Evolutionary conservation across 2,797 vertebrate genomes (phyloP), one percentile per base, ranked within the genome.

Genomic region (Pteronotus mesoamericanus): DNA sequence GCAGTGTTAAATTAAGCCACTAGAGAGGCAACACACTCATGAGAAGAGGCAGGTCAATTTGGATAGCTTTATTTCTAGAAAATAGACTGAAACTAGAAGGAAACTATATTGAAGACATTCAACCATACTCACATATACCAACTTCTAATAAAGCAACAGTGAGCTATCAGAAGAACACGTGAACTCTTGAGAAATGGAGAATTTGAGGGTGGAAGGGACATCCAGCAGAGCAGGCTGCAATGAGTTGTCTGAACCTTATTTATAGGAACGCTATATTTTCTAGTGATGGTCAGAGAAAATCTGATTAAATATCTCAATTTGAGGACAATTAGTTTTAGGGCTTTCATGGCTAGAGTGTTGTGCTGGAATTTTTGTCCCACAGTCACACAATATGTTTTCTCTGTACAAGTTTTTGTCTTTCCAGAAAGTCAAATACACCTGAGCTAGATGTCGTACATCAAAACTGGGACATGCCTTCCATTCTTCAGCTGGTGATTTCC

Each of bases 401-500:
- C 71, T 34, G 51, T 71, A 32, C 37, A 32, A 11, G 51, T 79
- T 86, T 14, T 15, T 44, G 24, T 64, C 46, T 79, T 75, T 46
- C 34, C 37, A 37, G 77, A 77, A 24, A 82, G 71, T 59, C 82
- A 37, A 39, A 16, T 39, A 34, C n/a, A 22, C 16, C 51, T 64
- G 39, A 85, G n/a, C 32, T 11, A 24, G 59, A 84, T 9, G 82
- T 78, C 26, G 0, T 7, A 2, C 51, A 3, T 61, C 34, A 26
- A 68, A 42, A 48, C 29, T 11, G 34, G 37, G 77, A 74, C 86
- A 51, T n/a, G 89, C 84, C 53, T 94, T 86, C 64, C 97, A 98
- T 98, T 98, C 98, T 95, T 98, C 48, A 64, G 74, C 61, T 7
- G 94, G 96, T 92, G 96, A 91, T 80, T 97, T 97, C 96, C 98